Conservation (phyloP, 2,113 vertebrate genomes). For the Zingel zingel region DNA sequence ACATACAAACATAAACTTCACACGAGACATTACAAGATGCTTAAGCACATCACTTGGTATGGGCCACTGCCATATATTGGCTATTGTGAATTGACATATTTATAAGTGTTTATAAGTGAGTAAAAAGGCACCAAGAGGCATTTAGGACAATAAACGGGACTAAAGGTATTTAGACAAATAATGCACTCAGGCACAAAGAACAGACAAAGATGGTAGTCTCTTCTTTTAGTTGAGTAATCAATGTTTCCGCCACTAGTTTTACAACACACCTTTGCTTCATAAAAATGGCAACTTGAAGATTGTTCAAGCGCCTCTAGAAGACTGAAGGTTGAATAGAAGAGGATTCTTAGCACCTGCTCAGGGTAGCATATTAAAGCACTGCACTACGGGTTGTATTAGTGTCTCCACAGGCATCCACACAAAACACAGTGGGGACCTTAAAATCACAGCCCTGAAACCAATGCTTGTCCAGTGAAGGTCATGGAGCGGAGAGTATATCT, state of each 20-base stretch:
- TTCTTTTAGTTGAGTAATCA: slow-evolving; percentile 37
- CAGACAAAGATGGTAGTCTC: not conserved
- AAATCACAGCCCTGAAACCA: slow-evolving; percentile 71
- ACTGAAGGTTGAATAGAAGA: slow-evolving; percentile 64
- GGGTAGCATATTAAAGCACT: slow-evolving; percentile 51
- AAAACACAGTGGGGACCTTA: slow-evolving; percentile 63
- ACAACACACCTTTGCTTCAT: not conserved
- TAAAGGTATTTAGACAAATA: slow-evolving; percentile 39
- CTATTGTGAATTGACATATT: slow-evolving; percentile 27
- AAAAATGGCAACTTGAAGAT: slow-evolving; percentile 30
- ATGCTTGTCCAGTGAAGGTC: slow-evolving; percentile 74
- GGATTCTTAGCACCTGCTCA: slow-evolving; percentile 41
- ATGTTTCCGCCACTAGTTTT: slow-evolving; percentile 3
- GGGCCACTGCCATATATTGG: slow-evolving; percentile 40
- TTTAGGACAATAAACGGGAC: slow-evolving; percentile 47
- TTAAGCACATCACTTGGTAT: slow-evolving; percentile 33
- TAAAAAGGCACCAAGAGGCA: slow-evolving; percentile 35
- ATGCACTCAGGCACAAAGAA: not conserved
- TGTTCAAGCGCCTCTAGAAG: slow-evolving; percentile 18
- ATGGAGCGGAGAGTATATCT: slow-evolving; percentile 47
- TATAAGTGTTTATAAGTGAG: slow-evolving; percentile 12
- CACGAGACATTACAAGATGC: slow-evolving; percentile 22
- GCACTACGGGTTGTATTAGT: slow-evolving; percentile 60
- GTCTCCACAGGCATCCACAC: slow-evolving; percentile 70
- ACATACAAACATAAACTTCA: slow-evolving; percentile 35